Evolutionary conservation across 2,888 invertebrate species (phyloP).

Genomic region (Thelaira solivaga): DNA sequence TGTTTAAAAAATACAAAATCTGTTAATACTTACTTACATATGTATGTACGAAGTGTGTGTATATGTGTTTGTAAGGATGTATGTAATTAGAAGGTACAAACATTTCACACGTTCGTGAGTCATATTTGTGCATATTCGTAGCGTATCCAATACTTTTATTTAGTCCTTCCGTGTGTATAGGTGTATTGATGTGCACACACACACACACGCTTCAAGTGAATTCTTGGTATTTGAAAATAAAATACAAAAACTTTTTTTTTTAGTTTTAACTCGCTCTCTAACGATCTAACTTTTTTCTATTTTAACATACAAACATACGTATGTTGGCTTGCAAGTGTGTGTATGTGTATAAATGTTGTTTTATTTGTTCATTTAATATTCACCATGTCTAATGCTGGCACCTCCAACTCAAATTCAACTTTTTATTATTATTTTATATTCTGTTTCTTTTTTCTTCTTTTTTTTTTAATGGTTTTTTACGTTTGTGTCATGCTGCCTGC

Average conservation of each 20-base stretch:
- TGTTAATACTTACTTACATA: no score
- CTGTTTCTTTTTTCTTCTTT: neutral
- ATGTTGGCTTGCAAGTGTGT: neutral
- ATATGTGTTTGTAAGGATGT: no score
- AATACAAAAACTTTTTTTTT: no score
- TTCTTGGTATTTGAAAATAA: neutral
- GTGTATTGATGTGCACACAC: neutral
- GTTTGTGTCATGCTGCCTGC: slow-evolving; percentile 42
- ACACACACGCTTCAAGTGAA: neutral
- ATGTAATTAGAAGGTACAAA: slow-evolving; percentile 53
- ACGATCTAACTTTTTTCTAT: slow-evolving; percentile 57
- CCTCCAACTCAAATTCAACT: slow-evolving; percentile 54
- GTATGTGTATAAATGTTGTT: slow-evolving; percentile 18
- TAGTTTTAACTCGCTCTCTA: slow-evolving; percentile 56
- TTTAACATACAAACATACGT: no score
- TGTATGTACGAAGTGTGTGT: no score
- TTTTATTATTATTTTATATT: slow-evolving; percentile 34
- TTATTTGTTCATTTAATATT: slow-evolving; percentile 55
- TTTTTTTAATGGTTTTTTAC: slow-evolving; percentile 25
- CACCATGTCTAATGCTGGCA: slow-evolving; percentile 55
- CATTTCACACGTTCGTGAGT: slow-evolving; percentile 45
- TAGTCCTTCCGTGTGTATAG: neutral
- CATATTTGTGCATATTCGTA: slow-evolving; percentile 17
- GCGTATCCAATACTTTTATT: slow-evolving; percentile 9
- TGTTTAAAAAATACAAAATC: no score